Base-by-base conservation (phyloP, 92 coral and sea anemone species). In the Zoanthus sociatus region DNA sequence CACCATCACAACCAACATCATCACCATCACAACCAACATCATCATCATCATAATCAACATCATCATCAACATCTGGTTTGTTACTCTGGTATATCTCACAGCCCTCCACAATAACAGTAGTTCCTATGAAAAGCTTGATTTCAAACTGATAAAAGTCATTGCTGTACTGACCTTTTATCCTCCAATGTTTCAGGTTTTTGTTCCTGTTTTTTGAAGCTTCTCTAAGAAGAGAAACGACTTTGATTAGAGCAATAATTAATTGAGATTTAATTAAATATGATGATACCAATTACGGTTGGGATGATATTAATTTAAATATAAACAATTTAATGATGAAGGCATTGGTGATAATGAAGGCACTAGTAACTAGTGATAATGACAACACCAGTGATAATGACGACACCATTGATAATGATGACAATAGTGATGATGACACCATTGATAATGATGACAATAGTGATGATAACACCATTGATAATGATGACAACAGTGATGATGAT, bases 101-200 rank as follows among this genome's bases (percentile, higher is more conserved):
- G 55, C 55, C 55, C 12, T 6, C 7, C 4, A 63, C 12, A 63
- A 13, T 17, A 16, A 16, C 26, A 20, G 8, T 56, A 56, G 64
- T 12, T 56, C 9, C 64, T 3, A 50, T 50, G 55, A 50, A 5
- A 56, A 56, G 64, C 64, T 12, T 12, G 14, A 6, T 17, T 12
- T 12, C 7, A 56, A 6, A 12, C 14, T 16, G 18, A 17, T 7
- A 17, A 63, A 5, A 63, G 3, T 63, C 26, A 63, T 63, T 13
- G 26, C 3, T 13, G 26, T 17, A 10, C 83, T 78, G 50, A 78
- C 83, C 83, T 78, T 45, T 6, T 45, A 78, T 16, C 32, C 15
- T 78, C 83, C 26, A 6, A 26, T 37, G 51, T 78, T 56, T 78
- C 71, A n/a, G 53, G 83, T 37, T 60, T 56, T 45, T 78, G 71